A percentile compares a stretch with the other conserved stretches of the same genome.
Conservation (phyloP, 1,140 invertebrate genomes). For the Euura lappo region DNA sequence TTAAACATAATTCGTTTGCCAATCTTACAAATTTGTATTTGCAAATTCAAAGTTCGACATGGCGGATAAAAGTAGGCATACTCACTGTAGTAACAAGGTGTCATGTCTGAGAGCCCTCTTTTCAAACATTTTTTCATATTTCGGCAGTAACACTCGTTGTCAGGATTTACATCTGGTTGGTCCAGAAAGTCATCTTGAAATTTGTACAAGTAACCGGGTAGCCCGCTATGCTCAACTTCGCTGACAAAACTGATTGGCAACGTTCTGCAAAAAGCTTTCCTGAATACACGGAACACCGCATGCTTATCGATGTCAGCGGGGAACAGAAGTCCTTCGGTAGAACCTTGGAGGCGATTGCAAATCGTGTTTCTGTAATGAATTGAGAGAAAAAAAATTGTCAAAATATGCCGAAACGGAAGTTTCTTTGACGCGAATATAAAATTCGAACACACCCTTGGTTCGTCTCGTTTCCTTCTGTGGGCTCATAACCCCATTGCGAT, state of each 20-base stretch:
- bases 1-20: too few species aligned
- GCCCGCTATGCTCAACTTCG: constrained; percentile 43
- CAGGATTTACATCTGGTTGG: constrained; percentile 60
- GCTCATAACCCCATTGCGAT: constrained; percentile 65
- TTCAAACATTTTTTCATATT: constrained; percentile 61
- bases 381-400: constrained; percentile 1
- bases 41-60: too few species aligned
- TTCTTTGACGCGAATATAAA: constrained; percentile 25
- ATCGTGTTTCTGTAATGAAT: constrained; percentile 51
- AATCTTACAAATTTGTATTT: too few species aligned
- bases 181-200: constrained; percentile 64
- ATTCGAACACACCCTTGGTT: constrained; percentile 39
- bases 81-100: constrained; percentile 78
- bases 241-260: constrained; percentile 63
- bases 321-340: constrained; percentile 67
- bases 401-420: constrained; percentile 8
- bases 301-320: constrained; percentile 62
- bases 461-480: constrained; percentile 44
- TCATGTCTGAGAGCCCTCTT: constrained; percentile 69
- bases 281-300: constrained; percentile 65
- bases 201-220: constrained; percentile 56
- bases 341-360: constrained; percentile 66
- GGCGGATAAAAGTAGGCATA: constrained; percentile 27
- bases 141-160: constrained; percentile 69
- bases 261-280: constrained; percentile 72